phyloP scores from a whole-genome alignment of 2,797 vertebrate genomes.

The Sebastes nivosus region DNA sequence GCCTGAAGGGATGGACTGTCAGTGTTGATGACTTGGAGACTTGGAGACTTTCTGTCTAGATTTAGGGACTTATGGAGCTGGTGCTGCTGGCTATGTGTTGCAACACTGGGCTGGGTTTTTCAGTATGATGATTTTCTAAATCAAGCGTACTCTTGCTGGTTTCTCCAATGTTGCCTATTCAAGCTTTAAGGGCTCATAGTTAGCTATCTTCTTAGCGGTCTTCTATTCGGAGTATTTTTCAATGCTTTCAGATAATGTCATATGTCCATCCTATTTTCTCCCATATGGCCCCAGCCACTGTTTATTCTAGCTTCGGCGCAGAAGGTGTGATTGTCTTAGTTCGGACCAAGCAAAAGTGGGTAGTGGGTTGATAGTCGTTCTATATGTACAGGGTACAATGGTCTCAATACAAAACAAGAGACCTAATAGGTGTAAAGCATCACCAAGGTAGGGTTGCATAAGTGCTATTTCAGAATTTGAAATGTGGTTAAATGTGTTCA shows the following conservation, averaged over 20 bases:
- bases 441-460: background rate
- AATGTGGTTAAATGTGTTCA: background rate
- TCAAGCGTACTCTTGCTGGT: too few relatives aligned
- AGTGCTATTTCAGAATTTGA: background rate
- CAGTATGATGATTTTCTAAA: too few relatives aligned
- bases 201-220: background rate
- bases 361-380: background rate
- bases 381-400: background rate
- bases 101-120: too few relatives aligned
- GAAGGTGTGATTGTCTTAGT: background rate
- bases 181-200: background rate
- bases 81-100: too few relatives aligned
- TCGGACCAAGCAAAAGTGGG: background rate
- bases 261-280: background rate
- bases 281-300: background rate
- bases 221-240: background rate
- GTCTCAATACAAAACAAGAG: background rate
- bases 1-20: too few relatives aligned
- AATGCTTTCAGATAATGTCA: background rate
- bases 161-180: too few relatives aligned
- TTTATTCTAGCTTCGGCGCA: background rate
- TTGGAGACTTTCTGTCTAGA: too few relatives aligned
- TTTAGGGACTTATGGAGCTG: too few relatives aligned
- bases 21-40: too few relatives aligned
- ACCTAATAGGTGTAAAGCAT: background rate